Conservation (phyloP, 2,888 invertebrate genomes). For the Rotaria magnacalcarata region DNA sequence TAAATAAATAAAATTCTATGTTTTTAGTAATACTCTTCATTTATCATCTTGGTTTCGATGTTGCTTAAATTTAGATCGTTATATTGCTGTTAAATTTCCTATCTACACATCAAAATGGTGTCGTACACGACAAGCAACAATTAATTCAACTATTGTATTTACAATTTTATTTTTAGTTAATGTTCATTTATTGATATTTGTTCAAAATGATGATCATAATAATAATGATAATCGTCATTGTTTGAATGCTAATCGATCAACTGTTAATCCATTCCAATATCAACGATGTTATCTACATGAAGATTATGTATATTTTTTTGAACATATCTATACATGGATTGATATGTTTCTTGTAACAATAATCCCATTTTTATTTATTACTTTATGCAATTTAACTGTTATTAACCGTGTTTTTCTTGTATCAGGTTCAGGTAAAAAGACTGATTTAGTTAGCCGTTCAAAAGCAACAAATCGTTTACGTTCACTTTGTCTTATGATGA, state of each 20-base stretch:
- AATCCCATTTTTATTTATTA: constrained; percentile 13
- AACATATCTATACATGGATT: constrained; percentile 20
- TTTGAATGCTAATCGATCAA: not conserved
- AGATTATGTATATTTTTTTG: constrained; percentile 4
- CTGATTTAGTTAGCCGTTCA: not conserved
- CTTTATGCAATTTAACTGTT: constrained; percentile 21
- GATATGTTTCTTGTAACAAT: constrained; percentile 36
- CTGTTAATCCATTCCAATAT: constrained; percentile 35
- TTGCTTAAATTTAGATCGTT: constrained; percentile 36
- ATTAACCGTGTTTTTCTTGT: constrained; percentile 32
- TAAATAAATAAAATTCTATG: not conserved
- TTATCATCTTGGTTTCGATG: constrained; percentile 33
- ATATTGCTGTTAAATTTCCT: constrained; percentile 33
- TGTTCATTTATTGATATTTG: constrained; percentile 3
- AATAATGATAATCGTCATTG: too few relatives aligned
- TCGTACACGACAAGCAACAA: not conserved
- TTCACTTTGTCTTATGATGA: constrained; percentile 21
- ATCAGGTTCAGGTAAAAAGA: not conserved
- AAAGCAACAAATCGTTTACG: constrained; percentile 30
- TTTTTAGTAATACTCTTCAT: constrained; percentile 21
- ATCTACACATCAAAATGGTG: constrained; percentile 23
- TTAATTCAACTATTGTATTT: not conserved
- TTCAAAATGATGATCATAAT: not conserved
- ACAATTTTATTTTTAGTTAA: not conserved
- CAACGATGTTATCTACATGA: constrained; percentile 27